Conservation (phyloP, 2,888 invertebrate species). For the Orthonevra nobilis region DNA sequence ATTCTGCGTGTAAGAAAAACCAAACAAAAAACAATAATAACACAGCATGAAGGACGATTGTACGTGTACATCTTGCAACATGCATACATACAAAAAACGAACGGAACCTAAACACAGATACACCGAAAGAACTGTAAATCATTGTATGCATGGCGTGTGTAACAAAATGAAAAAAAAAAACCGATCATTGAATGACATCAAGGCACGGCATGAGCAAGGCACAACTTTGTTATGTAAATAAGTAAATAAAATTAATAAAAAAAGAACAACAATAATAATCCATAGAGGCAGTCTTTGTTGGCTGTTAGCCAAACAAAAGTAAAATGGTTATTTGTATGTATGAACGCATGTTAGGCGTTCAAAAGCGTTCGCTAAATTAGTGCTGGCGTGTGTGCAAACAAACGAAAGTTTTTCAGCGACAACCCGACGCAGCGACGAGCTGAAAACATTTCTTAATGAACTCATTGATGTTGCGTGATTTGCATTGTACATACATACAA, state of each 20-base stretch:
- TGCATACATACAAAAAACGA: background rate
- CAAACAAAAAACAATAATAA: too few relatives aligned
- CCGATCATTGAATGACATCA: conserved; percentile 21
- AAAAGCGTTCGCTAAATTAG: background rate
- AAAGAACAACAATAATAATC: conserved; percentile 6
- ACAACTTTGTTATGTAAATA: conserved; percentile 42
- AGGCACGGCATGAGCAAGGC: conserved; percentile 29
- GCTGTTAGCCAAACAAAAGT: conserved; percentile 26
- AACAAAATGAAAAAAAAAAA: conserved; percentile 23
- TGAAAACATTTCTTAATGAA: conserved; percentile 23
- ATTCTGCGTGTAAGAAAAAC: conserved; percentile 2
- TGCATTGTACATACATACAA: too few relatives aligned
- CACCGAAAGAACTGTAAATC: conserved; percentile 2
- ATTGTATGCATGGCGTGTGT: conserved; percentile 10
- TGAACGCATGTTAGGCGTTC: background rate
- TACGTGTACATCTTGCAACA: too few relatives aligned
- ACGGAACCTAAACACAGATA: conserved; percentile 4
- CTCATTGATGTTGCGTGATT: background rate
- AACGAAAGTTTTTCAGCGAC: conserved; percentile 23
- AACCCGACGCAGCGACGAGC: too few relatives aligned
- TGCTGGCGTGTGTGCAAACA: conserved; percentile 13
- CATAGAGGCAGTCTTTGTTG: conserved; percentile 10
- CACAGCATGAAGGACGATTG: conserved; percentile 41
- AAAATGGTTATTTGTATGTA: conserved; percentile 22
- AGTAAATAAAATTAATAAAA: conserved; percentile 18